These are phyloP conservation scores for Furcula furcula DNA, from an alignment of 2,888 invertebrate genomes.

Conservation along the genomic window DNA sequence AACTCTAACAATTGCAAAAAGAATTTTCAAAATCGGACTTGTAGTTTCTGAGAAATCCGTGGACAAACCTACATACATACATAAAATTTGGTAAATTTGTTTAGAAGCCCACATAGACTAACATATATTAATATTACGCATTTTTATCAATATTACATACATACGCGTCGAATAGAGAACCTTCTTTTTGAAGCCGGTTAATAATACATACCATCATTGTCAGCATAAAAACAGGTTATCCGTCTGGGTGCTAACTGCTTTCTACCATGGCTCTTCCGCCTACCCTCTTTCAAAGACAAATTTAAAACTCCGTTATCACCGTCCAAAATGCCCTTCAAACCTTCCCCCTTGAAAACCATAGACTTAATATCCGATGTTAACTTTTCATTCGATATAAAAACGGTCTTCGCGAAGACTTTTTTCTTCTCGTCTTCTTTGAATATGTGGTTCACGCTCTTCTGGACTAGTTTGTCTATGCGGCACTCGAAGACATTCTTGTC, in stretches of 20 bases:
- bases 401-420: slow-evolving; percentile 65
- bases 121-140: too few species aligned
- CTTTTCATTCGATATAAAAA: slow-evolving; percentile 55
- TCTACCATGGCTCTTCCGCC: slow-evolving; percentile 62
- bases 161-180: too few species aligned
- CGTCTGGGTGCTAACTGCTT: slow-evolving; percentile 70
- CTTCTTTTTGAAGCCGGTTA: too few species aligned
- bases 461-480: slow-evolving; percentile 65
- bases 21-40: too few species aligned
- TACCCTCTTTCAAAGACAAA: slow-evolving; percentile 63
- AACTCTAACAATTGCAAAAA: too few species aligned
- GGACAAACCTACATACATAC: too few species aligned
- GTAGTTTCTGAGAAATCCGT: too few species aligned
- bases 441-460: slow-evolving; percentile 69
- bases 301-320: slow-evolving; percentile 55
- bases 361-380: slow-evolving; percentile 37
- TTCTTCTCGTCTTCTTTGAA: slow-evolving; percentile 57
- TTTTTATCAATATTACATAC: too few species aligned
- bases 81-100: too few species aligned
- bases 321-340: slow-evolving; percentile 24
- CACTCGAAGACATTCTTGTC: slow-evolving; percentile 57
- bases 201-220: slow-evolving; percentile 58
- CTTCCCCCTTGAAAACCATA: slow-evolving; percentile 34
- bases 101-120: too few species aligned
- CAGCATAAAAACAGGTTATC: slow-evolving; percentile 49